Percentiles rank a stretch among this genome's conserved stretches.
Evolutionary conservation across 2,888 invertebrate species (phyloP).

Genomic region (Drosophila emarginata): DNA sequence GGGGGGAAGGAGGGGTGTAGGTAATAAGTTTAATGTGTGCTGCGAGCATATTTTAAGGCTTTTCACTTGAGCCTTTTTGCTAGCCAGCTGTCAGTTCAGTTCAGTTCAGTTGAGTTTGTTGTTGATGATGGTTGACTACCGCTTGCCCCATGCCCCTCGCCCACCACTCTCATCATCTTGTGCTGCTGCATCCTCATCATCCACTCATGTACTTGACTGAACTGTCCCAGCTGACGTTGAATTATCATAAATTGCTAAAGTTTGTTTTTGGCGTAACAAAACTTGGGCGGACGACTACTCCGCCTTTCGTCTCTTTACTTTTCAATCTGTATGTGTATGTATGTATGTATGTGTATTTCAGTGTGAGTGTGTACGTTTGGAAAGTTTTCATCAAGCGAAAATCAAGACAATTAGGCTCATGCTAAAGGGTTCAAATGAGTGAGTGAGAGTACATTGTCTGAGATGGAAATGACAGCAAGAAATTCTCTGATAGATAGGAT

Average conservation of each 20-base stretch:
- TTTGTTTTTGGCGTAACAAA: constrained; percentile 75
- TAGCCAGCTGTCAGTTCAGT: constrained; percentile 70
- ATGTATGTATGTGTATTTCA: constrained; percentile 5
- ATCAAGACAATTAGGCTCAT: constrained; percentile 71
- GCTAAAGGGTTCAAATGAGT: constrained; percentile 50
- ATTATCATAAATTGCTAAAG: constrained; percentile 80
- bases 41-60: constrained; percentile 68
- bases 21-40: constrained; percentile 79
- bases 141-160: constrained; percentile 1
- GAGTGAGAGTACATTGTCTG: constrained; percentile 7
- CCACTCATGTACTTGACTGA: constrained; percentile 60
- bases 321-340: neutral
- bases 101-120: constrained; percentile 47
- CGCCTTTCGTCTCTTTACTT: neutral
- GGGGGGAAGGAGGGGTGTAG: constrained; percentile 20
- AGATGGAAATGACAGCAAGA: neutral
- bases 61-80: constrained; percentile 49
- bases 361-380: constrained; percentile 40
- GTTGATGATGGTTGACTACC: constrained; percentile 65
- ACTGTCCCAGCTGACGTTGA: constrained; percentile 80
- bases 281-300: constrained; percentile 43
- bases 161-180: neutral
- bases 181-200: constrained; percentile 14
- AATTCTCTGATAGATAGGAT: constrained; percentile 7
- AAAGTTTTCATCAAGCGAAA: constrained; percentile 72